phyloP scores from a whole-genome alignment of 2,888 invertebrate genomes.

The Catocala sponsa region DNA sequence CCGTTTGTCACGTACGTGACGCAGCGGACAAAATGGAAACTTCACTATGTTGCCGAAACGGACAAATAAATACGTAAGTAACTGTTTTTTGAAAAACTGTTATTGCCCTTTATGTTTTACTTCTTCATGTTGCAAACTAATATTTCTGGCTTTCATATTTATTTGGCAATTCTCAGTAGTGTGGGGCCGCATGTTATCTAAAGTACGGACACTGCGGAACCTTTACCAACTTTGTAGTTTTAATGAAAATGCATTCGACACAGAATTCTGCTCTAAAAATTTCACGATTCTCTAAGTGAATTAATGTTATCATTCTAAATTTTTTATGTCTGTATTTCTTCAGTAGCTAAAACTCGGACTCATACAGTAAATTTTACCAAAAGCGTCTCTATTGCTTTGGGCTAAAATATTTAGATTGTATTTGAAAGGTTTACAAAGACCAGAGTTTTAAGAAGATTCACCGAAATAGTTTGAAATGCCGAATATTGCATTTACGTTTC shows the following conservation, averaged over 20 bases:
- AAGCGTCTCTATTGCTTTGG: background rate
- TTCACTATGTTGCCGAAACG: conserved; percentile 79
- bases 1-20: conserved; percentile 87
- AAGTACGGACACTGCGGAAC: conserved; percentile 15
- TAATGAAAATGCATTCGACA: conserved; percentile 44
- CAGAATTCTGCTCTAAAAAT: conserved; percentile 32
- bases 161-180: conserved; percentile 10
- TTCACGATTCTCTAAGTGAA: conserved; percentile 32
- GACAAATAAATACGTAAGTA: conserved; percentile 83
- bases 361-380: conserved; percentile 11
- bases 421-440: conserved; percentile 1
- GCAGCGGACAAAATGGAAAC: conserved; percentile 83
- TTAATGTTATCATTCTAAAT: conserved; percentile 25
- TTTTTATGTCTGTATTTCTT: conserved; percentile 13
- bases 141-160: conserved; percentile 26
- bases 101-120: conserved; percentile 56
- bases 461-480: background rate
- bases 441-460: background rate
- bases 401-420: background rate
- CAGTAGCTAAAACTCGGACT: background rate
- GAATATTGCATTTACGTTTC: conserved; percentile 7
- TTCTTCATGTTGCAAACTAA: conserved; percentile 36
- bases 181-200: conserved; percentile 24
- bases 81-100: conserved; percentile 72
- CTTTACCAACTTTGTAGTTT: conserved; percentile 38